These are phyloP conservation scores for Psittacus erithacus DNA, from an alignment of 2,113 vertebrate genomes.

Conservation along the genomic window DNA sequence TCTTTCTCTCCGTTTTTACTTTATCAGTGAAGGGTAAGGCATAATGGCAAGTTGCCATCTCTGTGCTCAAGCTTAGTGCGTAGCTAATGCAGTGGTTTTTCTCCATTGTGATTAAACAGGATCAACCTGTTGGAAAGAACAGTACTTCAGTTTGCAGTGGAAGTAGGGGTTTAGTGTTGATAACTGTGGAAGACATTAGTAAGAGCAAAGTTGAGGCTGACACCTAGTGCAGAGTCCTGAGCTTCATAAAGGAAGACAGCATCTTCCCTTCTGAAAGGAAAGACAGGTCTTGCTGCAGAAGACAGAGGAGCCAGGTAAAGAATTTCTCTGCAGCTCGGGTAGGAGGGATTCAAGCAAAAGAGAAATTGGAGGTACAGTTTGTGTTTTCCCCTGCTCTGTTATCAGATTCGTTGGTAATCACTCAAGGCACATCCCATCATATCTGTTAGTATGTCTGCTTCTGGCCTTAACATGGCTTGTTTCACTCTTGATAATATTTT, in stretches of 20 bases:
- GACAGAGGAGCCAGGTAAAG: background rate
- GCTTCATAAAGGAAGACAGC: background rate
- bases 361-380: accelerated
- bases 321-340: background rate
- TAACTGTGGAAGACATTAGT: too few relatives aligned
- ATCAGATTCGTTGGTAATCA: background rate
- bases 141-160: accelerated
- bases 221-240: accelerated
- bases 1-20: background rate
- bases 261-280: background rate
- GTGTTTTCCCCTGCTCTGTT: accelerated
- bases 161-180: background rate
- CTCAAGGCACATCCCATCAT: background rate
- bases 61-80: accelerated
- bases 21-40: background rate
- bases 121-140: background rate
- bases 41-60: accelerated
- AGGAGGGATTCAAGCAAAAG: background rate
- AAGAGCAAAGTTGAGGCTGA: background rate
- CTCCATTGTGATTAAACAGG: background rate
- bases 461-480: background rate
- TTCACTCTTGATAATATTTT: background rate
- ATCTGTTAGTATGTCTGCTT: background rate
- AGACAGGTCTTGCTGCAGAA: background rate
- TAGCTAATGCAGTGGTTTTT: background rate